Percentiles rank a stretch among this genome's conserved stretches.
phyloP scores from a whole-genome alignment of 2,113 vertebrate genomes.

The Zosterops japonicus region DNA sequence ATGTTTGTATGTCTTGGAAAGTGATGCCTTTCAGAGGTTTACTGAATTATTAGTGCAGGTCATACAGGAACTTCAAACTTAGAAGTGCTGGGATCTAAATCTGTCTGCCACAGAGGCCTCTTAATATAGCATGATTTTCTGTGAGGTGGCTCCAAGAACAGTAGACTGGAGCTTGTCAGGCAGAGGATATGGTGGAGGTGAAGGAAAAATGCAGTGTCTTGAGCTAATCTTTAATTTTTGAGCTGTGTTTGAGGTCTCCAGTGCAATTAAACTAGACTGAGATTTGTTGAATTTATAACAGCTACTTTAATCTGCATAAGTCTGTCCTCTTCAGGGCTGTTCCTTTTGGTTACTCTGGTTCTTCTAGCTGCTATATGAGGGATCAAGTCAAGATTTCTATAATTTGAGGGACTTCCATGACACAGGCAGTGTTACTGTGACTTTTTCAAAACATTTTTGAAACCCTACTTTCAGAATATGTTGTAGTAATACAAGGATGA shows the following conservation, averaged over 20 bases:
- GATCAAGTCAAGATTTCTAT: not conserved
- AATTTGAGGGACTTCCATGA: not conserved
- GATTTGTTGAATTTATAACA: not conserved
- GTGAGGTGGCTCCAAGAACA: not conserved
- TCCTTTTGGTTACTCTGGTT: not conserved
- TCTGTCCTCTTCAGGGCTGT: not conserved
- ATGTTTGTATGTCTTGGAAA: not conserved
- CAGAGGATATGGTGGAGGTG: not conserved
- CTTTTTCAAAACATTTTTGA: not conserved
- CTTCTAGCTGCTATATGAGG: not conserved
- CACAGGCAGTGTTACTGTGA: not conserved
- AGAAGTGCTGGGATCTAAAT: not conserved
- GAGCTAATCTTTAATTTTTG: not conserved
- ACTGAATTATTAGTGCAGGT: not conserved
- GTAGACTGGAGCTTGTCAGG: not conserved
- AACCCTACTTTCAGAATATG: not conserved
- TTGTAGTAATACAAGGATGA: not conserved
- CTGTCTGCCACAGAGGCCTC: fast-evolving
- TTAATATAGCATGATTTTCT: not conserved
- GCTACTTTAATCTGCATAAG: not conserved
- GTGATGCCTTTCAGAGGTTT: not conserved
- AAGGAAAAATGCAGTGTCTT: not conserved
- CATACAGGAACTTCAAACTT: not conserved
- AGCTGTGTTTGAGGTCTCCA: not conserved
- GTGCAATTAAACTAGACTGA: not conserved